A percentile compares a stretch with the other conserved stretches of the same genome.
Evolutionary conservation across 2,888 invertebrate genomes (phyloP).

Genomic region (Lasioglossum zephyrum): DNA sequence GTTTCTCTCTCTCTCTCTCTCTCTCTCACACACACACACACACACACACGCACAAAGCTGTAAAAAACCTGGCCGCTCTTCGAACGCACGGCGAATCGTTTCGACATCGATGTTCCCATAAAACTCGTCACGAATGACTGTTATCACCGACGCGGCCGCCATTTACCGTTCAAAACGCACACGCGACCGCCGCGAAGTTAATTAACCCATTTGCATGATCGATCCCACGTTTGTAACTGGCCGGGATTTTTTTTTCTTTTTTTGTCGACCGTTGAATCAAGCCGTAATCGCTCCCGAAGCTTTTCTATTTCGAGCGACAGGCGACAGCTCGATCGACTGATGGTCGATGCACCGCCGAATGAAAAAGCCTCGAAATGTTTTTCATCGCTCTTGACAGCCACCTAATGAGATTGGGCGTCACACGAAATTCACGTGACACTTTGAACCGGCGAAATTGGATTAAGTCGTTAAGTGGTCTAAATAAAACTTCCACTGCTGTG

Average conservation of each 20-base stretch:
- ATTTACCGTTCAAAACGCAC: slow-evolving; percentile 40
- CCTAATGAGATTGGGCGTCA: background rate
- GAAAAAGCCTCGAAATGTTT: background rate
- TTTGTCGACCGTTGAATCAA: background rate
- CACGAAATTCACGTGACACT: background rate
- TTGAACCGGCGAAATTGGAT: background rate
- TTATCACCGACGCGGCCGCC: slow-evolving; percentile 32
- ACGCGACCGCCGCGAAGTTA: slow-evolving; percentile 43
- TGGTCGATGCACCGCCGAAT: background rate
- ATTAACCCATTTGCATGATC: slow-evolving; percentile 55
- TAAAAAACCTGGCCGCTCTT: background rate
- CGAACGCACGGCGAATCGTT: slow-evolving; percentile 20
- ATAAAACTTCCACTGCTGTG: background rate
- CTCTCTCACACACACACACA: no score
- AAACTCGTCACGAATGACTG: slow-evolving; percentile 38
- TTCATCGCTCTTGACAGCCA: background rate
- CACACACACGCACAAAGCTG: no score
- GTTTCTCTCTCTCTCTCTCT: background rate
- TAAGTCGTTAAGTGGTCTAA: background rate
- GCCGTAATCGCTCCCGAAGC: background rate
- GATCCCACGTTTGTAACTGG: slow-evolving; percentile 13
- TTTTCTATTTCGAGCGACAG: background rate
- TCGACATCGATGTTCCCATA: slow-evolving; percentile 41
- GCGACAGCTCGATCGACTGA: background rate
- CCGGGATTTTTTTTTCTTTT: slow-evolving; percentile 46